Conservation (phyloP, 2,888 invertebrate species). For the Dexiosoma caninum region DNA sequence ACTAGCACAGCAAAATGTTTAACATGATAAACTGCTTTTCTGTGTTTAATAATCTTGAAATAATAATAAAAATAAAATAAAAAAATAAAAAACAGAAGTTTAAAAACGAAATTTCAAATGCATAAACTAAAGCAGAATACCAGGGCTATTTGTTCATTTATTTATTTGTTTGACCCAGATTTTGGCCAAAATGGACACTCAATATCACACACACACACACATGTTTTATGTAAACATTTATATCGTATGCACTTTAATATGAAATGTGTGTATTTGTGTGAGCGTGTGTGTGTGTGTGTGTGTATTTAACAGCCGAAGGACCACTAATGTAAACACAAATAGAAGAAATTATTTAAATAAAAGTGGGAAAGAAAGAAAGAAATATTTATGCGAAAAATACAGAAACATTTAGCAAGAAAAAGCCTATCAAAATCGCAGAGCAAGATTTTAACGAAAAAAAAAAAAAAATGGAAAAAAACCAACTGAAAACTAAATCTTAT, state of each 20-base stretch:
- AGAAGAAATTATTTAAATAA: constrained; percentile 55
- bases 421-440: constrained; percentile 34
- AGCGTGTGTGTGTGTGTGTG: not conserved
- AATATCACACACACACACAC: not conserved
- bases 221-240: too few relatives aligned
- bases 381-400: constrained; percentile 45
- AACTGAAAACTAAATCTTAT: constrained; percentile 56
- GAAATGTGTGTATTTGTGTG: not conserved
- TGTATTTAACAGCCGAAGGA: constrained; percentile 51
- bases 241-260: not conserved
- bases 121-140: constrained; percentile 3
- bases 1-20: constrained; percentile 26
- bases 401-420: constrained; percentile 46
- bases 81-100: not conserved
- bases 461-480: not conserved
- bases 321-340: constrained; percentile 60
- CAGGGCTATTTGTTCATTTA: constrained; percentile 33
- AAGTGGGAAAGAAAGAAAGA: constrained; percentile 9
- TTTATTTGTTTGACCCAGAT: constrained; percentile 63
- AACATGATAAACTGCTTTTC: constrained; percentile 59
- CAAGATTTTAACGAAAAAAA: not conserved
- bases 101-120: constrained; percentile 34
- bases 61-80: not conserved
- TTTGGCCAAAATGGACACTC: constrained; percentile 37
- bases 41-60: constrained; percentile 50